A percentile compares a stretch with the other conserved stretches of the same genome.
Conservation (phyloP, 1,140 invertebrate genomes). For the Caenorhabditis remanei region DNA sequence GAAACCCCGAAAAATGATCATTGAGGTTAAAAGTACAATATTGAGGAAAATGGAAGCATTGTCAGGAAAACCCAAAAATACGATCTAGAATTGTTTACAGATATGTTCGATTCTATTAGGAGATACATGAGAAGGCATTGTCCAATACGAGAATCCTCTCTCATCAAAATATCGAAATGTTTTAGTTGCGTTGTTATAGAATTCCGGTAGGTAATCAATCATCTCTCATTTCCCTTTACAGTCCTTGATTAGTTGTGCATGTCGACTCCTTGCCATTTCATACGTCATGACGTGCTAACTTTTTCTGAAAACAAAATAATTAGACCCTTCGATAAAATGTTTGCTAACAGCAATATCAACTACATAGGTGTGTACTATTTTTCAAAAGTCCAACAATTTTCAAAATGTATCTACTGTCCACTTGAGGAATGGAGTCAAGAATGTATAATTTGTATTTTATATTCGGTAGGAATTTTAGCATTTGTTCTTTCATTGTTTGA, state of each 20-base stretch:
- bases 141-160: neutral
- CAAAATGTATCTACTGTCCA: neutral
- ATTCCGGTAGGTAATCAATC: constrained; percentile 3
- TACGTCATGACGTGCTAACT: neutral
- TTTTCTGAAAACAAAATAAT: neutral
- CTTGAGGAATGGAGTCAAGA: neutral
- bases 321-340: neutral
- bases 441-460: constrained; percentile 12
- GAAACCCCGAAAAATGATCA: too few relatives aligned
- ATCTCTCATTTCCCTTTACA: constrained; percentile 7
- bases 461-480: neutral
- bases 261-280: constrained; percentile 8
- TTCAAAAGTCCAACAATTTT: neutral
- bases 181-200: neutral
- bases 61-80: too few relatives aligned
- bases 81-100: too few relatives aligned
- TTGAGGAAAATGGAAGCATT: too few relatives aligned
- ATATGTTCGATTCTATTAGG: neutral
- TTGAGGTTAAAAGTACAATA: too few relatives aligned
- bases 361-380: neutral
- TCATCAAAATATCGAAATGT: constrained; percentile 20
- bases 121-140: neutral
- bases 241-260: neutral
- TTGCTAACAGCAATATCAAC: neutral
- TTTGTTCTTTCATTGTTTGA: constrained; percentile 12